Conservation (phyloP, 2,797 vertebrate genomes). For the Hylomyscus alleni region DNA sequence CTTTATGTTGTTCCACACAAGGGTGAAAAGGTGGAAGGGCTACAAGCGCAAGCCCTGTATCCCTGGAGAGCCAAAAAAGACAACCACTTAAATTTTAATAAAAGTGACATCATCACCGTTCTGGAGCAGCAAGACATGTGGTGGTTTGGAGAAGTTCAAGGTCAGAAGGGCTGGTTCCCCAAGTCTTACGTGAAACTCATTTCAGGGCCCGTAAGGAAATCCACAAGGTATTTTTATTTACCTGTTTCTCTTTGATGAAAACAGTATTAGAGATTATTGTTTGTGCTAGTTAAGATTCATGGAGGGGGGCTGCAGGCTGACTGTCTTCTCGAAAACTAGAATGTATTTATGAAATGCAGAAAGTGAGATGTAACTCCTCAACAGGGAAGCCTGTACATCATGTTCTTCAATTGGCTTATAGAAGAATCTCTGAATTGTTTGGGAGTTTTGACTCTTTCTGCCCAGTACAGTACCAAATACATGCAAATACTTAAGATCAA, state of each 20-base stretch:
- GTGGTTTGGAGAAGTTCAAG: slow-evolving; percentile 99
- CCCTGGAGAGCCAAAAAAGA: slow-evolving; percentile 99
- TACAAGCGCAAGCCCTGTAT: slow-evolving; percentile 98
- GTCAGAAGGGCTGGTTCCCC: slow-evolving; percentile 99
- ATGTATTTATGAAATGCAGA: neutral
- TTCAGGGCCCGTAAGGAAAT: slow-evolving; percentile 93
- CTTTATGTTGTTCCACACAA: slow-evolving; percentile 80
- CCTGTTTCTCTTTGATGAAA: slow-evolving; percentile 68
- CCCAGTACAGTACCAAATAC: neutral
- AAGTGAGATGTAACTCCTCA: neutral
- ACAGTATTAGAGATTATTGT: neutral
- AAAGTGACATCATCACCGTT: slow-evolving; percentile 97
- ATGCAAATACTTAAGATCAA: neutral
- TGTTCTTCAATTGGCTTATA: neutral
- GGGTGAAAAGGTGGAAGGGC: slow-evolving; percentile 99
- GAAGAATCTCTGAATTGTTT: neutral
- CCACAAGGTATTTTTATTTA: slow-evolving; percentile 92
- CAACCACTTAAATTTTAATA: slow-evolving; percentile 99
- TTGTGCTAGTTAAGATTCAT: neutral
- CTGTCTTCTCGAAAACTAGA: neutral
- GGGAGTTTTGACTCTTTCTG: neutral
- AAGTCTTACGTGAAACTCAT: slow-evolving; percentile 99
- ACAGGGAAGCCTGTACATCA: neutral
- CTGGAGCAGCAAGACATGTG: slow-evolving; percentile 99
- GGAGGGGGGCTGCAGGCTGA: neutral